A percentile compares a stretch with the other conserved stretches of the same genome.
These are phyloP conservation scores for Papilio dardanus DNA, from an alignment of 1,140 invertebrate genomes.

Conservation along the genomic window DNA sequence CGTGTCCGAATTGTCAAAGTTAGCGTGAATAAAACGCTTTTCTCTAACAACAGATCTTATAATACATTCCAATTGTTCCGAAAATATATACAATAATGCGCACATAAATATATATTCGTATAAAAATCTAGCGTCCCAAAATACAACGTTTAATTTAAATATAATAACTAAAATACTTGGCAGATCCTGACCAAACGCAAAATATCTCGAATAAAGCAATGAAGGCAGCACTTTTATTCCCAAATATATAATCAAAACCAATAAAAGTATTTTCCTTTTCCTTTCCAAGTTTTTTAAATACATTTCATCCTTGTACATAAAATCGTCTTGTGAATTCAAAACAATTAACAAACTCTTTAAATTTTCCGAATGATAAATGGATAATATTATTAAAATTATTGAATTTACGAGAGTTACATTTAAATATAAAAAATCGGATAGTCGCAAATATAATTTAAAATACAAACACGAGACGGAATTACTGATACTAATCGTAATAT, in stretches of 20 bases:
- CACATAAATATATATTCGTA: conserved; percentile 16
- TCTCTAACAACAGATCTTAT: conserved; percentile 2
- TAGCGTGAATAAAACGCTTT: not conserved
- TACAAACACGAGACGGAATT: not conserved
- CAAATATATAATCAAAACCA: not conserved
- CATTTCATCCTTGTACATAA: not conserved
- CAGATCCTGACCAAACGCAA: not conserved
- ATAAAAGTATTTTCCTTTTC: not conserved
- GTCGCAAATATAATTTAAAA: not conserved
- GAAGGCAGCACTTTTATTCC: not conserved
- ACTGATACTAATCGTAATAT: not conserved
- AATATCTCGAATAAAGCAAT: not conserved
- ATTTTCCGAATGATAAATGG: conserved; percentile 2
- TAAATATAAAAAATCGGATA: not conserved
- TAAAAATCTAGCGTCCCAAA: not conserved
- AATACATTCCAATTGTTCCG: conserved; percentile 32
- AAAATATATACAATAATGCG: conserved; percentile 8
- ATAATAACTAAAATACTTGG: not conserved
- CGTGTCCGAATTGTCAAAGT: not conserved
- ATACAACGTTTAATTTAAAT: not conserved
- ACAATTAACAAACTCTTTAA: not conserved
- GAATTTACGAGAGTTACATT: not conserved
- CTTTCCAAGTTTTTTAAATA: conserved; percentile 19
- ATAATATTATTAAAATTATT: not conserved
- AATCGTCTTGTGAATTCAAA: not conserved